Base-by-base conservation (phyloP, 1,140 invertebrate species). In the Glossosoma conforme region DNA sequence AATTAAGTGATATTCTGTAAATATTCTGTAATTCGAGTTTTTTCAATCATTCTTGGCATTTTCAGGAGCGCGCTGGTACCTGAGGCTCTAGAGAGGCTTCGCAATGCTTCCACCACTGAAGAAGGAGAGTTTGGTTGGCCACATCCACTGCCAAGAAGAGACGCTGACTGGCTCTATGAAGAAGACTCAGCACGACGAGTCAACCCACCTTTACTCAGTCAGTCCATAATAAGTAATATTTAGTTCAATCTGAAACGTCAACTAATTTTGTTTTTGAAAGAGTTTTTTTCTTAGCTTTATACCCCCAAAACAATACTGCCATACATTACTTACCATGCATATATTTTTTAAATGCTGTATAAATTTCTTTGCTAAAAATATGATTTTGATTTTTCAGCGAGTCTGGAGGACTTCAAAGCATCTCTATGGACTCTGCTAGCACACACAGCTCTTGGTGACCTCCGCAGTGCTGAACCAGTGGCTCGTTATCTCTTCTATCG, bases 101-200 rank as follows among this genome's bases (percentile, higher is more conserved):
- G 68, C 28, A 80, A 79, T 52, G 72, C 74, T 1, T 82, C 79
- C 0, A 81, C 78, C 1, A 80, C 79, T 4, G 78, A 81, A 63
- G 80, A 82, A 57, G 79, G 78, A 3, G 79, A 82, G 47, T 82
- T 82, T 54, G 79, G 79, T 30, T 82, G 80, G 80, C 78, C 79
- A 13, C 64, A 65, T 55, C 54, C 62, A 3, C 62, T 72, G 2
- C 74, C 75, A 0, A 65, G 74, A 35, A 69, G 72, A 43, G 75
- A 78, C 52, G 76, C 76, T 20, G 76, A 79, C 60, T 80, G 77
- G 77, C 61, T 80, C 2, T 70, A 78, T 20, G 77, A 80, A 62
- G 70, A 77, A 61, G 77, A 72, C 42, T 69, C 70, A 1, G 70
- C 68, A 13, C 67, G 65, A 61, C 61, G 58, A 15, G 44, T 65